These are phyloP conservation scores for Myathropa florea DNA, from an alignment of 2,888 invertebrate genomes.

Conservation along the genomic window DNA sequence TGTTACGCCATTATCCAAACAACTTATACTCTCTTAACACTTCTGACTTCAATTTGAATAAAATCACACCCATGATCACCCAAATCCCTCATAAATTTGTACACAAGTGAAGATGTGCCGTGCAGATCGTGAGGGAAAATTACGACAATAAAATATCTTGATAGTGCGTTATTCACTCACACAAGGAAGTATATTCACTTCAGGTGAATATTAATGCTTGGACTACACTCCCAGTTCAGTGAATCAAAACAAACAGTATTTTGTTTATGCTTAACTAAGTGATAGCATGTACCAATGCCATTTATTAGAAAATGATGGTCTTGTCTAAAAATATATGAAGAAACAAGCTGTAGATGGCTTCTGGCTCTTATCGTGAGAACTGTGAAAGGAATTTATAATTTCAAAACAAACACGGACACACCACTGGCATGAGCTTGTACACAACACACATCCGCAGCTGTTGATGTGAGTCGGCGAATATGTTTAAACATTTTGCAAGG, in stretches of 20 bases:
- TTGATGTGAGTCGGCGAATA: slow-evolving; percentile 53
- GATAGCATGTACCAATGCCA: slow-evolving; percentile 13
- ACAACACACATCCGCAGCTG: slow-evolving; percentile 51
- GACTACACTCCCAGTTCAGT: slow-evolving; percentile 28
- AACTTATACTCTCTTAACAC: not conserved
- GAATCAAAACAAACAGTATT: slow-evolving; percentile 45
- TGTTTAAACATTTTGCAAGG: slow-evolving; percentile 55
- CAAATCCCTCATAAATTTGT: not conserved
- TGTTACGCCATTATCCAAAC: not conserved
- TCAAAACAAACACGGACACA: slow-evolving; percentile 40
- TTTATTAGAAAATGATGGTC: slow-evolving; percentile 47
- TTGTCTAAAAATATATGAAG: slow-evolving; percentile 47
- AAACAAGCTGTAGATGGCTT: not conserved
- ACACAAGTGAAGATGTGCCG: slow-evolving; percentile 13
- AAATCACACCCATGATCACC: not conserved
- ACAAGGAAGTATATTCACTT: not conserved
- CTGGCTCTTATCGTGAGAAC: slow-evolving; percentile 37
- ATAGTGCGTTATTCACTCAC: not conserved
- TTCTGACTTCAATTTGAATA: not conserved
- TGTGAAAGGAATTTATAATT: slow-evolving; percentile 26
- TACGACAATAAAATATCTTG: not conserved
- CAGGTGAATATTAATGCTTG: slow-evolving; percentile 23
- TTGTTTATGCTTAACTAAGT: slow-evolving; percentile 18
- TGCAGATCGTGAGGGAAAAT: not conserved
- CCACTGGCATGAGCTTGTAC: slow-evolving; percentile 15